Conservation (phyloP, 2,113 vertebrate genomes). For the Hippocampus comes region DNA sequence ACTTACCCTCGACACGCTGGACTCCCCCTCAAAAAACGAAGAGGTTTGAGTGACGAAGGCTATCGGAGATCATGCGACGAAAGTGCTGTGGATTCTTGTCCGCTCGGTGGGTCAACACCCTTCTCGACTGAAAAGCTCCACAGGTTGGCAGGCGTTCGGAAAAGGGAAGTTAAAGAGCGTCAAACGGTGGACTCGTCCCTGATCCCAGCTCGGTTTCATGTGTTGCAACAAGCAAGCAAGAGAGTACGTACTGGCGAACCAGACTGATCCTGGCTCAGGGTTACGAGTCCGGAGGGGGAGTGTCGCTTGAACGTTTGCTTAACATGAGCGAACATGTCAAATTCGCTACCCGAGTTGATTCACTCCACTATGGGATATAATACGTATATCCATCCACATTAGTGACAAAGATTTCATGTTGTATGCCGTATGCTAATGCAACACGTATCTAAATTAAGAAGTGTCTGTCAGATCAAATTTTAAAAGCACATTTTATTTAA, state of each 20-base stretch:
- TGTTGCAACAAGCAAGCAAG: background rate
- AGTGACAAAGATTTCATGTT: background rate
- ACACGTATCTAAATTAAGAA: background rate
- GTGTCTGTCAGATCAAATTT: background rate
- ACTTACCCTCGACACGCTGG: constrained; percentile 1
- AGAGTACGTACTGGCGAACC: background rate
- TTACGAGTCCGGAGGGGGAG: constrained; percentile 13
- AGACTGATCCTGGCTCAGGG: constrained; percentile 44
- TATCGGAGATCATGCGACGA: background rate
- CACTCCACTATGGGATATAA: background rate
- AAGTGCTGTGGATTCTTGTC: background rate
- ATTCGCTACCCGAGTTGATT: constrained; percentile 6
- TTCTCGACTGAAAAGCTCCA: constrained; percentile 50
- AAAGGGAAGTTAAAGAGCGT: constrained; percentile 38
- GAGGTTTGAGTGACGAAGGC: background rate
- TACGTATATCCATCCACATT: no score
- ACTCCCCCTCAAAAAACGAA: background rate
- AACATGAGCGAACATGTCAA: constrained; percentile 24
- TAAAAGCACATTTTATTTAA: constrained; percentile 19
- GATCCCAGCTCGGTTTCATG: background rate
- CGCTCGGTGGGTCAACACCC: constrained; percentile 58
- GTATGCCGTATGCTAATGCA: background rate
- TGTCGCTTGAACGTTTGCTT: constrained; percentile 14
- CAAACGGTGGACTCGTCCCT: background rate
- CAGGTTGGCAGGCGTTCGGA: constrained; percentile 64